These are phyloP conservation scores for Lutjanus campechanus DNA, from an alignment of 2,797 vertebrate genomes.

Conservation along the genomic window DNA sequence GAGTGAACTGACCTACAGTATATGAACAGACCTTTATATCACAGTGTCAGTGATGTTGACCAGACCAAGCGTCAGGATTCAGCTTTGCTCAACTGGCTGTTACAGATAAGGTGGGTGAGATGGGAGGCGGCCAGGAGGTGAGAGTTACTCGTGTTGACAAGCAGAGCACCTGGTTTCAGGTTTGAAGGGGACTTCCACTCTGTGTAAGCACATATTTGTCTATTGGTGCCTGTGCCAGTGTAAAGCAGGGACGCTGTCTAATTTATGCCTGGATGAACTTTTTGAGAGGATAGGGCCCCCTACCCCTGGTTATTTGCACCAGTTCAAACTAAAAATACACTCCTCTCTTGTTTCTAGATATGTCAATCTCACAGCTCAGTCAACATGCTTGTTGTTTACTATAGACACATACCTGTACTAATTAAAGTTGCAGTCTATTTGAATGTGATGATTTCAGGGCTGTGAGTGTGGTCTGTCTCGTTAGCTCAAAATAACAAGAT, in stretches of 20 bases:
- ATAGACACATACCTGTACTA: slow-evolving; percentile 42
- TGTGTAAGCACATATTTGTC: slow-evolving; percentile 50
- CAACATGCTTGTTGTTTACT: slow-evolving; percentile 66
- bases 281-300: slow-evolving; percentile 33
- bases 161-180: slow-evolving; percentile 57
- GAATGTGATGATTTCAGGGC: slow-evolving; percentile 4
- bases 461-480: neutral
- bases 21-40: slow-evolving; percentile 16
- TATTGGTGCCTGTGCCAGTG: slow-evolving; percentile 50
- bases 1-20: slow-evolving; percentile 18
- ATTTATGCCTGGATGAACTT: slow-evolving; percentile 51
- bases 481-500: too few relatives aligned
- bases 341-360: slow-evolving; percentile 76
- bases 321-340: slow-evolving; percentile 78
- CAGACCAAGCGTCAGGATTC: slow-evolving; percentile 51
- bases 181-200: slow-evolving; percentile 63
- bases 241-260: slow-evolving; percentile 33
- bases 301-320: slow-evolving; percentile 47
- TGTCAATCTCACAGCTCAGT: slow-evolving; percentile 54
- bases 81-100: slow-evolving; percentile 5
- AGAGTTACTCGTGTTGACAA: slow-evolving; percentile 63
- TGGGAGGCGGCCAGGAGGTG: slow-evolving; percentile 41
- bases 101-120: slow-evolving; percentile 2
- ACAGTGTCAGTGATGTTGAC: slow-evolving; percentile 53
- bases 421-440: slow-evolving; percentile 21